A percentile compares a stretch with the other conserved stretches of the same genome.
These are phyloP conservation scores for Austrolebias charrua DNA, from an alignment of 2,797 vertebrate genomes.

Conservation along the genomic window DNA sequence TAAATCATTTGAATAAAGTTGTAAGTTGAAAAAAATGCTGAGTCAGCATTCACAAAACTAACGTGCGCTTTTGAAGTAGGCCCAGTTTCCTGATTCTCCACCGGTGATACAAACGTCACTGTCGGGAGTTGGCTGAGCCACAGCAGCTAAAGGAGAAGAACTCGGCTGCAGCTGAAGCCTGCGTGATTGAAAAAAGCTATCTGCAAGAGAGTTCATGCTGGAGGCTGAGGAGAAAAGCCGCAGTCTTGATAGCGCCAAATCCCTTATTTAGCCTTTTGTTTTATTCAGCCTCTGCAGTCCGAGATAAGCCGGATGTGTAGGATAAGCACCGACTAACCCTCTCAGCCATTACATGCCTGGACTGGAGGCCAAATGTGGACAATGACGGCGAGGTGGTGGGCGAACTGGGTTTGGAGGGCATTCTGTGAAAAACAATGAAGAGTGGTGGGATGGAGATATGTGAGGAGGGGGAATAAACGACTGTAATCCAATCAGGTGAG, in stretches of 20 bases:
- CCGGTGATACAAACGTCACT: too few species aligned
- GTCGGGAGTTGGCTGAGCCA: neutral
- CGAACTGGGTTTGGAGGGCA: slow-evolving; percentile 12
- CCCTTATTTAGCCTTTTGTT: slow-evolving; percentile 61
- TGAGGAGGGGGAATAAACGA: slow-evolving; percentile 3
- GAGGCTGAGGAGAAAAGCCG: slow-evolving; percentile 34
- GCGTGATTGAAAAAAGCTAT: slow-evolving; percentile 26
- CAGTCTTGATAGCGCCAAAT: slow-evolving; percentile 46
- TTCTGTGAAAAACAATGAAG: slow-evolving; percentile 10
- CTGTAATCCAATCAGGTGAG: slow-evolving; percentile 14
- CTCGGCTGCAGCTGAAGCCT: slow-evolving; percentile 6
- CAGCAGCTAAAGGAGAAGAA: slow-evolving; percentile 12
- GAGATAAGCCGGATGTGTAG: slow-evolving; percentile 62
- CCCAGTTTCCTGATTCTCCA: too few species aligned
- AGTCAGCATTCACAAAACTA: too few species aligned
- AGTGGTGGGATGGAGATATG: slow-evolving; percentile 22
- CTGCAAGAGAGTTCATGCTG: slow-evolving; percentile 10
- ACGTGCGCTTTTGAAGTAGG: too few species aligned
- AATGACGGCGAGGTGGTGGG: slow-evolving; percentile 32
- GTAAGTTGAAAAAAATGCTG: too few species aligned
- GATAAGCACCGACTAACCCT: slow-evolving; percentile 51
- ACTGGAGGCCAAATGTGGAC: slow-evolving; percentile 51
- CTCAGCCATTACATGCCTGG: slow-evolving; percentile 45
- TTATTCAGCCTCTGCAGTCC: slow-evolving; percentile 52
- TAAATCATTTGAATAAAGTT: too few species aligned